Conservation (phyloP, 2,888 invertebrate species). For the Torymus auratus region DNA sequence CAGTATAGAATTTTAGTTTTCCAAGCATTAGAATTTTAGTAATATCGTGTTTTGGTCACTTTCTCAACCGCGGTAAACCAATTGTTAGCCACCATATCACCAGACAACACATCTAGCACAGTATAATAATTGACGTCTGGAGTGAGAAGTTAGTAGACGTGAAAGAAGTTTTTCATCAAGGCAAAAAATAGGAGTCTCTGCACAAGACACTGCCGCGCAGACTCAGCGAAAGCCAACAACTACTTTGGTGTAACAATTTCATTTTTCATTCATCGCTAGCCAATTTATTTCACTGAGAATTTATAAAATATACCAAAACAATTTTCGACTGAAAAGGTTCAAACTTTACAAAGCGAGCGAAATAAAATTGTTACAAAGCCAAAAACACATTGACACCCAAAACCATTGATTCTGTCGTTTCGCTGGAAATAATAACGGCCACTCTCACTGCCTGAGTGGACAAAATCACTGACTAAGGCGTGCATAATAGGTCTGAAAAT, state of each 20-base stretch:
- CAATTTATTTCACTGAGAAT: neutral
- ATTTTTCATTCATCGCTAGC: neutral
- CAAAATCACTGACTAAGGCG: slow-evolving; percentile 52
- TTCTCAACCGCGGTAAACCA: slow-evolving; percentile 67
- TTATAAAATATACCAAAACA: too few relatives aligned
- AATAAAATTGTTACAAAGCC: slow-evolving; percentile 42
- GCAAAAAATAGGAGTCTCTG: slow-evolving; percentile 60
- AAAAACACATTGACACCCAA: slow-evolving; percentile 54
- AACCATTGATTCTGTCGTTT: slow-evolving; percentile 51
- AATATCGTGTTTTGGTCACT: slow-evolving; percentile 48
- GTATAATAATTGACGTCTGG: slow-evolving; percentile 59
- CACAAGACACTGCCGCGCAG: slow-evolving; percentile 66
- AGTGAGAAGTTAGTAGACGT: slow-evolving; percentile 64
- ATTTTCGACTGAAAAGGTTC: neutral
- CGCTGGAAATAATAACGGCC: slow-evolving; percentile 3
- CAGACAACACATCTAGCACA: slow-evolving; percentile 72
- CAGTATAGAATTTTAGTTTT: too few relatives aligned
- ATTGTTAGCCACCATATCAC: slow-evolving; percentile 73
- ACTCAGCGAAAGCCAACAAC: slow-evolving; percentile 72
- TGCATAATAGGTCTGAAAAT: slow-evolving; percentile 17
- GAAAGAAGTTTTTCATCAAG: slow-evolving; percentile 54
- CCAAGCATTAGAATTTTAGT: too few relatives aligned
- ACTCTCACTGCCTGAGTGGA: slow-evolving; percentile 34
- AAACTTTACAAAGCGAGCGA: neutral
- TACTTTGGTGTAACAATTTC: slow-evolving; percentile 39